Evolutionary conservation across 2,888 invertebrate genomes (phyloP), one percentile per base, ranked within the genome.

Genomic region (Strigamia maritima): DNA sequence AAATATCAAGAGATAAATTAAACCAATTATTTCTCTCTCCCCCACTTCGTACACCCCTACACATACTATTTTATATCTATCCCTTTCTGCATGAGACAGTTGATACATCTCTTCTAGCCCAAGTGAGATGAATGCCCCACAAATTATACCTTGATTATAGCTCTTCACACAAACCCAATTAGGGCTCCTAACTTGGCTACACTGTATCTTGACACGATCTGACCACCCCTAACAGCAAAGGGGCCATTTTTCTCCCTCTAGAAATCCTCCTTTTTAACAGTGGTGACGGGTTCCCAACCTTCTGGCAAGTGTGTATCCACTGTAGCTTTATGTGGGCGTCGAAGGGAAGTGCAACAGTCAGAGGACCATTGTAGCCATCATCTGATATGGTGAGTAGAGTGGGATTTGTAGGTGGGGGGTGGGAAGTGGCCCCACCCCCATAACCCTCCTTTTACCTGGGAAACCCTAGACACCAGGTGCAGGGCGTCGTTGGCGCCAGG

Each of bases 1-100:
- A 65, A 65, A 65, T 65, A 65, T 65, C 65, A 65, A 65, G 65
- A 65, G 65, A 65, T 65, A 65, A 65, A 65, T 65, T 65, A 65
- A 65, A 26, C 3, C 65, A 65, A 65, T 65, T 65, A 65, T 28
- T 26, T 28, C 60, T 14, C 65, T 24, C 8, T 10, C 60, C 19
- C 19, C 19, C 60, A 60, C 60, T 16, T 19, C 19, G 8, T 19
- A 16, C 14, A 60, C 60, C 60, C 22, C 60, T 22, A 12, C 65
- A 26, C 26, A 65, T 24, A 1, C 19, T 19, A 49, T 49, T 19
- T 19, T 49, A 14, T 49, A 49, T 49, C 19, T 49, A 49, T 49
- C 19, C 49, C 49, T 49, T 49, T 49, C 49, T 49, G 49, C 49
- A 49, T 49, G 49, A 49, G 65, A 65, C 65, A 65, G 65, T 65